Percentiles rank a stretch among this genome's conserved stretches.
Conservation (phyloP, 2,797 vertebrate genomes). For the Bucorvus abyssinicus region DNA sequence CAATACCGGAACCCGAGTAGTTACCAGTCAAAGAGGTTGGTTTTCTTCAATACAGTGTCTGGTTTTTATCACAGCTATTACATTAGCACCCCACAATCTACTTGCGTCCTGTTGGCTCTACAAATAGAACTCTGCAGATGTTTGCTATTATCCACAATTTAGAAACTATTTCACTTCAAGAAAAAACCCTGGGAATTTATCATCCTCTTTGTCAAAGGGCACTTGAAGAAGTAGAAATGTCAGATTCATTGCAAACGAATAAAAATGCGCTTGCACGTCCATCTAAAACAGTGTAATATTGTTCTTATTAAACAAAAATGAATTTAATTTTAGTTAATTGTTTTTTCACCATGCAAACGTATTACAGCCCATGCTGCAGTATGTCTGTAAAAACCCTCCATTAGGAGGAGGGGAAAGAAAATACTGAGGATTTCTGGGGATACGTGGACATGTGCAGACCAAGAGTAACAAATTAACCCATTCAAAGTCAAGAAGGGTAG, state of each 20-base stretch:
- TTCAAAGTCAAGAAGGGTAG: not conserved
- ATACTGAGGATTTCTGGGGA: not conserved
- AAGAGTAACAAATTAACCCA: not conserved
- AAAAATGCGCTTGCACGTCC: not conserved
- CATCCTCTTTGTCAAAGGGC: not conserved
- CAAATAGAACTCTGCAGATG: conserved; percentile 51
- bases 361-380: not conserved
- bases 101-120: conserved; percentile 43
- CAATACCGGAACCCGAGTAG: not conserved
- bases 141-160: conserved; percentile 49
- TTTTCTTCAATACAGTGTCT: not conserved
- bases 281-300: not conserved
- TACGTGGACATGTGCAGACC: not conserved
- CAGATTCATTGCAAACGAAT: not conserved
- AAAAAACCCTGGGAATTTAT: conserved; percentile 6
- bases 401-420: not conserved
- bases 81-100: conserved; percentile 35
- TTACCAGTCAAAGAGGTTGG: not conserved
- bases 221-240: conserved; percentile 8
- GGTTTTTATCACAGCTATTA: conserved; percentile 26
- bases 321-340: not conserved
- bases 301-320: not conserved
- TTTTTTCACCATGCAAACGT: not conserved
- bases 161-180: conserved; percentile 36
- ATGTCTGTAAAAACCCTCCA: not conserved